Evolutionary conservation across 2,797 vertebrate species (phyloP).

Genomic region (Limosa lapponica): DNA sequence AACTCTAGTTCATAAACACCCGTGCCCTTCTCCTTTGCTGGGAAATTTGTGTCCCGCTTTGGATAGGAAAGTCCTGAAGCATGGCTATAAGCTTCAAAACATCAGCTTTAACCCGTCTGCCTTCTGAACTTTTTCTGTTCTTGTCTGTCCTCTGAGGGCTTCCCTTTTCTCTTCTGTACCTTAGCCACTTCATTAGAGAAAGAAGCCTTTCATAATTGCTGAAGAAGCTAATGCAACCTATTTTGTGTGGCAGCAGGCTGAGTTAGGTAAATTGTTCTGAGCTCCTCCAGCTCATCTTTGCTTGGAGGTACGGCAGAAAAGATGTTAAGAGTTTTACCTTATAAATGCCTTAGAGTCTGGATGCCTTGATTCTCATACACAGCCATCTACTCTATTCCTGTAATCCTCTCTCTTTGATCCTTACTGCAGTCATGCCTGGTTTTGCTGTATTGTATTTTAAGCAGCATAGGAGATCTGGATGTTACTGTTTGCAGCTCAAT

Average conservation of each 20-base stretch:
- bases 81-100: not conserved
- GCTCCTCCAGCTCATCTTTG: not conserved
- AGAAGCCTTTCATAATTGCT: not conserved
- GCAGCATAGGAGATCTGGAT: not conserved
- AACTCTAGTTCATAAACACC: conserved; percentile 14
- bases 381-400: not conserved
- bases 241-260: not conserved
- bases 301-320: not conserved
- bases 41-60: not conserved
- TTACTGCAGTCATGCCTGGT: not conserved
- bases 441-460: not conserved
- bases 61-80: not conserved
- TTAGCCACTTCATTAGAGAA: not conserved
- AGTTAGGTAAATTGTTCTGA: not conserved
- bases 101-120: not conserved
- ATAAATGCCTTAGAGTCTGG: not conserved
- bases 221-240: not conserved
- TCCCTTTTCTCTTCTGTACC: not conserved
- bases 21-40: not conserved
- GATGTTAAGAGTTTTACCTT: not conserved
- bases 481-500: not conserved
- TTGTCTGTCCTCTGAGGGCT: not conserved
- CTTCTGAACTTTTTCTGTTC: not conserved
- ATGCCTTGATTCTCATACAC: not conserved
- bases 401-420: not conserved